Conservation (phyloP, 1,140 invertebrate genomes). For the Hycleus cichorii region DNA sequence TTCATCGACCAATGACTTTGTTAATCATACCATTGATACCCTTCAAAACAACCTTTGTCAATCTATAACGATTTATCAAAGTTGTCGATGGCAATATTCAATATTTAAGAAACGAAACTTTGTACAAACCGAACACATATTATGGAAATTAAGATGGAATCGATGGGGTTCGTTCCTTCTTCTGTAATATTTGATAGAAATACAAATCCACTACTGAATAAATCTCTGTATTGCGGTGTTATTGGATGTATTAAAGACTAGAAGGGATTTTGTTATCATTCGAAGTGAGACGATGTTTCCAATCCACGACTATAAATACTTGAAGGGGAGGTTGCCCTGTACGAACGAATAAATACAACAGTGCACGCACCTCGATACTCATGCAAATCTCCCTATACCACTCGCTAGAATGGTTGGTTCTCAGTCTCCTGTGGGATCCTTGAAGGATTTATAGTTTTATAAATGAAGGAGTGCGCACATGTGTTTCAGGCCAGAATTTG, state of each 20-base stretch:
- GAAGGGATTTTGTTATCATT: neutral
- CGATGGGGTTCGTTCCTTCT: too few species aligned
- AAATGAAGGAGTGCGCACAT: conserved; percentile 12
- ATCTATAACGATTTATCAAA: too few species aligned
- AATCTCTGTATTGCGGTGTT: conserved; percentile 18
- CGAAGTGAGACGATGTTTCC: too few species aligned
- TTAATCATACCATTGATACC: too few species aligned
- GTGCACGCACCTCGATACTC: conserved; percentile 24
- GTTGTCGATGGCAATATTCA: too few species aligned
- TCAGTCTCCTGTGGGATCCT: conserved; percentile 7
- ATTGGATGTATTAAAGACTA: conserved; percentile 17
- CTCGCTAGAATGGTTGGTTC: neutral
- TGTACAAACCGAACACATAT: too few species aligned
- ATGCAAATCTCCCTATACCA: conserved; percentile 19
- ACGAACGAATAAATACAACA: conserved; percentile 17
- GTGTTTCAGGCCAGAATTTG: conserved; percentile 8
- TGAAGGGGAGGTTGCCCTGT: neutral
- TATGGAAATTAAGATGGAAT: too few species aligned
- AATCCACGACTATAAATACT: conserved; percentile 19
- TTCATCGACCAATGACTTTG: too few species aligned
- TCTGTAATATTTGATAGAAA: too few species aligned
- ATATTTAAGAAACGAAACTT: too few species aligned
- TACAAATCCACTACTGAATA: conserved; percentile 11
- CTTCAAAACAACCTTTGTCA: too few species aligned
- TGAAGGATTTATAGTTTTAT: conserved; percentile 17